phyloP scores from a whole-genome alignment of 1,140 invertebrate genomes.

The Vanessa atalanta region DNA sequence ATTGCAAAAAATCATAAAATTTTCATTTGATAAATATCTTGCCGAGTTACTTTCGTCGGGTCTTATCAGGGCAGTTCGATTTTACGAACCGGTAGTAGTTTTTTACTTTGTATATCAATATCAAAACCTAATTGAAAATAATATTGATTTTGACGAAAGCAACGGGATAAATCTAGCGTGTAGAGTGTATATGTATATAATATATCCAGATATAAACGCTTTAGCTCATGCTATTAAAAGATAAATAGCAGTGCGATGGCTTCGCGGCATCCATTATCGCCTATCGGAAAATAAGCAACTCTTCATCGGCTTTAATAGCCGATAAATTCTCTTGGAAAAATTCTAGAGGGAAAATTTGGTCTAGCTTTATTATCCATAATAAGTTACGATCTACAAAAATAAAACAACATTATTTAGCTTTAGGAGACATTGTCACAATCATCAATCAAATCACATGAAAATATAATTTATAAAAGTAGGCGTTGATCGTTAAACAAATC shows the following conservation, averaged over 20 bases:
- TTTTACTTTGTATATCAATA: no score
- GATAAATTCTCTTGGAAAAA: conserved; percentile 16
- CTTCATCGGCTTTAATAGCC: conserved; percentile 9
- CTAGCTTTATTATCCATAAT: neutral
- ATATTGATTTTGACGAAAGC: no score
- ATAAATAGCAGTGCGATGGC: conserved; percentile 5
- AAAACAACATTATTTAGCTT: neutral
- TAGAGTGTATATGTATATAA: neutral
- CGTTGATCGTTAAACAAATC: no score
- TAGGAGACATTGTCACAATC: no score
- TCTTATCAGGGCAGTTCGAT: no score
- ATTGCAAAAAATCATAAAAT: no score
- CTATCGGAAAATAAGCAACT: conserved; percentile 15
- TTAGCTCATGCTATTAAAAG: conserved; percentile 4
- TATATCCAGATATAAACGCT: neutral
- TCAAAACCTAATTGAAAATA: no score
- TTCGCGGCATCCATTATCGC: conserved; percentile 12
- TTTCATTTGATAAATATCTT: no score
- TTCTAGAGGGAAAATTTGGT: neutral
- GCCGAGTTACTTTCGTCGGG: no score
- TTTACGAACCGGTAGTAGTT: no score
- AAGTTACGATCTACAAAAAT: neutral
- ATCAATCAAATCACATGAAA: no score
- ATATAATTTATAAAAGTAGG: no score
- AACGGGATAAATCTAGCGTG: neutral